These are phyloP conservation scores for Heliornis fulica DNA, from an alignment of 2,113 vertebrate species.

Conservation along the genomic window DNA sequence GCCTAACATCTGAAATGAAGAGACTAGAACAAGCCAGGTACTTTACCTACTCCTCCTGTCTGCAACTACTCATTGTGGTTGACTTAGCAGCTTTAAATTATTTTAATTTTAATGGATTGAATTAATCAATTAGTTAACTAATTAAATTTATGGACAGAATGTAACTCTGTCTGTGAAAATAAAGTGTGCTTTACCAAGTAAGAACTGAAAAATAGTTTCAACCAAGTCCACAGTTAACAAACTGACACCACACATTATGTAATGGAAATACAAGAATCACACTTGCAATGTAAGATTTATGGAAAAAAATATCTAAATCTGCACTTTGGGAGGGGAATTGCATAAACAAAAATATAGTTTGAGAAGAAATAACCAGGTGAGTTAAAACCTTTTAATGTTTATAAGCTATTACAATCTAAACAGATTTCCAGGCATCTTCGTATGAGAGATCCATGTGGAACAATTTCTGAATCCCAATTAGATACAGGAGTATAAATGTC, in stretches of 20 bases:
- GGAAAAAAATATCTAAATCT: neutral
- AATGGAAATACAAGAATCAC: neutral
- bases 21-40: neutral
- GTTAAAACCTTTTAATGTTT: neutral
- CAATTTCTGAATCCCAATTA: neutral
- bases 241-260: neutral
- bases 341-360: neutral
- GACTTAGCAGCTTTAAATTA: neutral
- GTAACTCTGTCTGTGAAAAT: neutral
- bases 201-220: neutral
- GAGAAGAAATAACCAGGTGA: neutral
- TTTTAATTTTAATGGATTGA: neutral
- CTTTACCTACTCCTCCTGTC: neutral
- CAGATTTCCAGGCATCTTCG: neutral
- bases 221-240: neutral
- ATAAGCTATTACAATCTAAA: neutral
- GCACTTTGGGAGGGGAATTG: neutral
- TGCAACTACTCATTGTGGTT: neutral
- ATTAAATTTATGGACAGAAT: neutral
- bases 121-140: neutral
- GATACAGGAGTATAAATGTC: neutral
- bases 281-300: neutral
- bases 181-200: neutral
- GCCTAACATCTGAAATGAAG: neutral
- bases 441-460: neutral